These are phyloP conservation scores for Lepeophtheirus salmonis DNA, from an alignment of 1,140 invertebrate genomes.

Conservation along the genomic window DNA sequence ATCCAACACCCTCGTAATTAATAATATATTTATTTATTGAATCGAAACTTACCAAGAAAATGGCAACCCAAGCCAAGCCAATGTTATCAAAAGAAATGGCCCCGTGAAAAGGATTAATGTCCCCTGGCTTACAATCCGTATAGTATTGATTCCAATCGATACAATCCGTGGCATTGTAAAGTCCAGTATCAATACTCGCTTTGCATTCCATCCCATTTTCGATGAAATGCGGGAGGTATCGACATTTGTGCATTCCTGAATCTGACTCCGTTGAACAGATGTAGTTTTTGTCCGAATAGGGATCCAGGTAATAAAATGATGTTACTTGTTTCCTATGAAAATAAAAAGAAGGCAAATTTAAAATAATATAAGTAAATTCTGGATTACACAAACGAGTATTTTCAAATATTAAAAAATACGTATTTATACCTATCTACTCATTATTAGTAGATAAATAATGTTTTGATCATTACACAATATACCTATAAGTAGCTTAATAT, in stretches of 20 bases:
- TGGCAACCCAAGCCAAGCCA: constrained; percentile 97
- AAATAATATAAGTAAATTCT: too few relatives aligned
- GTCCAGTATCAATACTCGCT: constrained; percentile 23
- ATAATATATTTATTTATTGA: too few relatives aligned
- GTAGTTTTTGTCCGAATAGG: constrained; percentile 73
- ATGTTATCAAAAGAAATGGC: constrained; percentile 99
- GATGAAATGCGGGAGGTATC: constrained; percentile 57
- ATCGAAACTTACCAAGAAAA: constrained; percentile 72
- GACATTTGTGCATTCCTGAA: constrained; percentile 60
- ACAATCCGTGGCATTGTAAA: constrained; percentile 10
- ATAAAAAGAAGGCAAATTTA: too few relatives aligned
- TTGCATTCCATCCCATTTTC: constrained; percentile 46
- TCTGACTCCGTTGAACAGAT: constrained; percentile 67
- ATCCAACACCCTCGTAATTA: too few relatives aligned
- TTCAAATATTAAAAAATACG: too few relatives aligned
- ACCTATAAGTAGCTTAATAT: too few relatives aligned
- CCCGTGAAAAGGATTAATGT: constrained; percentile 92
- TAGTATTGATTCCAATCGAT: constrained; percentile 55
- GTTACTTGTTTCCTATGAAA: constrained; percentile 16
- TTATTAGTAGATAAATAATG: too few relatives aligned
- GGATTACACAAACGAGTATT: too few relatives aligned
- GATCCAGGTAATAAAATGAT: constrained; percentile 31
- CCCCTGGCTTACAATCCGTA: constrained; percentile 71
- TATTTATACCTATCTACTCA: too few relatives aligned
- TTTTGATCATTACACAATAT: too few relatives aligned